Conservation (phyloP, 1,140 invertebrate genomes). For the Kradibia gibbosae region DNA sequence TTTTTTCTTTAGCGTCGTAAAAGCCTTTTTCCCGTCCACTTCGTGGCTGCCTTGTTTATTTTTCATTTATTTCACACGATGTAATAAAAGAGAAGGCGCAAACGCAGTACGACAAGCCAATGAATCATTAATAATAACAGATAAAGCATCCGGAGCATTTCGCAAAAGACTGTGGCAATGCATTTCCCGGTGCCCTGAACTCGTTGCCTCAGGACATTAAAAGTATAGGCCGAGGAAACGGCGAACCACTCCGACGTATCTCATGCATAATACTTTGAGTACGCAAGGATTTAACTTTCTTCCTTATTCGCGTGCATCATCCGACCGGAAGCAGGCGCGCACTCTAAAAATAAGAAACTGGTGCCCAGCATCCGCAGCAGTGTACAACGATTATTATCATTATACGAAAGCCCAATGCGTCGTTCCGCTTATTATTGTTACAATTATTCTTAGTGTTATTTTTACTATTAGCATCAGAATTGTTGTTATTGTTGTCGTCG, state of each 20-base stretch:
- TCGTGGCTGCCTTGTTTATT: not conserved
- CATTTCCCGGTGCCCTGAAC: too few species aligned
- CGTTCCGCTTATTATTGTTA: slow-evolving; percentile 5
- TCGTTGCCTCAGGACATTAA: not conserved
- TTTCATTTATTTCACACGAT: not conserved
- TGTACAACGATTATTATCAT: slow-evolving; percentile 34
- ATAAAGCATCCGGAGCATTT: too few species aligned
- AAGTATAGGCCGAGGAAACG: not conserved
- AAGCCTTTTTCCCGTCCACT: not conserved
- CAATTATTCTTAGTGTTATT: not conserved
- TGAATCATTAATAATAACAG: too few species aligned
- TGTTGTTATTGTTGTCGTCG: not conserved
- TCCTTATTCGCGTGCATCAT: not conserved
- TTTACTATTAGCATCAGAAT: not conserved
- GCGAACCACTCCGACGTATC: not conserved
- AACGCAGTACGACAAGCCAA: too few species aligned
- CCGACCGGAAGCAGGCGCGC: slow-evolving; percentile 11
- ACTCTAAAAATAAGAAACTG: slow-evolving; percentile 6
- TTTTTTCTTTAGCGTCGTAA: not conserved
- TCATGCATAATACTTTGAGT: not conserved
- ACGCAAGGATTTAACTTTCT: not conserved
- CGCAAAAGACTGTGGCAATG: too few species aligned
- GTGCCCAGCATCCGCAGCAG: not conserved
- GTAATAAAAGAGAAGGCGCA: not conserved
- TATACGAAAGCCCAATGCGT: slow-evolving; percentile 15